Evolutionary conservation across 2,797 vertebrate genomes (phyloP), one percentile per base, ranked within the genome.

Genomic region (Sitta carolinensis): DNA sequence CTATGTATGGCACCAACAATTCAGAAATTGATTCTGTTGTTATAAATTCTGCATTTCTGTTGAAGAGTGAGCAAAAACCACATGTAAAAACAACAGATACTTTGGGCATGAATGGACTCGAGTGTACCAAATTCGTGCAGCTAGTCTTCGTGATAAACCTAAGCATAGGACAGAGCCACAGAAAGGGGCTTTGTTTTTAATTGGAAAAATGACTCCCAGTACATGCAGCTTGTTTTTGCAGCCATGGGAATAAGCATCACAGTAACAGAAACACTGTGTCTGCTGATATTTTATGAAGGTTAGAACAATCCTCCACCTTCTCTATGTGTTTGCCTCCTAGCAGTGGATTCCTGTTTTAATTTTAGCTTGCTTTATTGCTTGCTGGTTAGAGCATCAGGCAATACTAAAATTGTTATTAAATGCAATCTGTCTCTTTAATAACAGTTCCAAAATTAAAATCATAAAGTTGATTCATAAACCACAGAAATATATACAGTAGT

Each of bases 341-440:
- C 89, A 93, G 91, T 80, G 38, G 85, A 92, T 93, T 95, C 70
- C n/a, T 93, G 70, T 79, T 76, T 96, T 91, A 94, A 83, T 93
- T 67, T 89, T 63, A 76, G 27, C 64, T 93, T 94, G 72, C 89
- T 95, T 87, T 94, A 93, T 92, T 90, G 86, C 91, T 95, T 93
- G 50, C 92, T 96, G 89, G 93, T 91, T 89, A 48, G 13, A 97
- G 74, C 95, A 96, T 83, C 86, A 94, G 72, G 84, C 93, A 87
- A 81, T 94, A 92, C 92, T 96, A 94, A 97, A 97, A 95, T 92
- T 76, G 94, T 95, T 96, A 97, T 97, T 96, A 97, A 96, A 97
- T 87, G 83, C 93, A 96, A 97, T 97, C 93, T 97, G 92, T 97
- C 95, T 97, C 84, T 95, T 97, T 97, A 97, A 97, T 97, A 97